These are phyloP conservation scores for Noturus placidus DNA, from an alignment of 2,113 vertebrate species.

Conservation along the genomic window DNA sequence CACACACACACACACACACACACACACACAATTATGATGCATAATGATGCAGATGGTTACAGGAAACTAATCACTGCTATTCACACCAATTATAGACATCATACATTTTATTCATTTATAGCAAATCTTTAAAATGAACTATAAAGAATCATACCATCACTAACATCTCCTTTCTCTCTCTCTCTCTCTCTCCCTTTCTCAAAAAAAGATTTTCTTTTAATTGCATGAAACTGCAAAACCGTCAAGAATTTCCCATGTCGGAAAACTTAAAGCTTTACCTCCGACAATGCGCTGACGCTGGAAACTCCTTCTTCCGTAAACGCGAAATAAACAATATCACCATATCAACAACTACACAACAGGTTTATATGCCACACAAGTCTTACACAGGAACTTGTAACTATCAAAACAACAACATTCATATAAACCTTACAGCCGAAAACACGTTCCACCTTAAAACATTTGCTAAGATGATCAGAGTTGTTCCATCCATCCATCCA, in stretches of 20 bases:
- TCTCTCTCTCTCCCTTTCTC: too few species aligned
- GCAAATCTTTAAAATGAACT: neutral
- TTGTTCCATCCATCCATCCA: too few species aligned
- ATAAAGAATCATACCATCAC: neutral
- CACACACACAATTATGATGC: neutral
- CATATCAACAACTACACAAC: neutral
- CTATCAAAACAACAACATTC: neutral
- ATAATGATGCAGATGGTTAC: neutral
- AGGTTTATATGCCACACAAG: neutral
- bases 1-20: neutral
- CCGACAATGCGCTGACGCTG: neutral
- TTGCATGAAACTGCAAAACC: neutral
- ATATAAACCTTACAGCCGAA: neutral
- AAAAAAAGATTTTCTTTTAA: neutral
- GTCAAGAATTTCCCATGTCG: neutral
- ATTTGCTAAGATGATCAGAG: neutral
- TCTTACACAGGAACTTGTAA: neutral
- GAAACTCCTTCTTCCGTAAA: neutral
- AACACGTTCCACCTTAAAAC: neutral
- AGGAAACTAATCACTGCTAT: neutral
- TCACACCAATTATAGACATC: neutral
- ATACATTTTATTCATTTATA: neutral
- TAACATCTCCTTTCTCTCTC: neutral
- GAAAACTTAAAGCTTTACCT: neutral
- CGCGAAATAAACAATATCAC: neutral